Base-by-base conservation (phyloP, 2,797 vertebrate species). In the Megaceryle alcyon region DNA sequence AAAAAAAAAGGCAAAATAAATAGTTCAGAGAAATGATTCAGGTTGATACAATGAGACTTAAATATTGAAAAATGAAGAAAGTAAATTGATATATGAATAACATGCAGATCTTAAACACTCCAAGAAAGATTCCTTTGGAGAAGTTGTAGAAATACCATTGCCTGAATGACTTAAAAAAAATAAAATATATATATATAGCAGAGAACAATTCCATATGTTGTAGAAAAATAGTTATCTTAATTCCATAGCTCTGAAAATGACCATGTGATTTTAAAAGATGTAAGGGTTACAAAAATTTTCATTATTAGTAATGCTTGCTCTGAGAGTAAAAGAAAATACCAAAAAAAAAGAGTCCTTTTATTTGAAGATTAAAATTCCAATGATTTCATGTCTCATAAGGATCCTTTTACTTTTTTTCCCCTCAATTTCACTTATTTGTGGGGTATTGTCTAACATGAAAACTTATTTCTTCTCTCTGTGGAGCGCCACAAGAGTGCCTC, bases 391-490 rank as follows among this genome's bases (percentile, higher is more conserved):
- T 90, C 82, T 94, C 37, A n/a, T 57, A 93, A 76, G 23, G 9
- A 73, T 54, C 20, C 43, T 93, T 88, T 85, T 79, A 51, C 46
- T 46, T 37, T 73, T 79, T 53, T 26, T 1, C 6, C 13, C 51
- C 28, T 70, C 33, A 31, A 7, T 90, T 95, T 92, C 57, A 81
- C 53, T 89, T 80, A 57, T 76, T 81, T 79, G 37, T 59, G 22
- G 29, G 4, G 19, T 88, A 70, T 43, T 82, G 37, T 89, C 82
- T 51, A 78, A 61, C 26, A 70, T n/a, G 63, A 92, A 91, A 82
- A 37, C 39, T 86, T 76, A 70, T 33, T 92, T 96, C 41, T 96
- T 91, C 39, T 66, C 77, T 96, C 89, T 72, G 28, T 85, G 39
- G 51, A 59, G 51, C 26, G 90, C 35, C 37, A 35, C 21, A 60